Conservation (phyloP, 1,140 invertebrate species). For the Aphis craccivora region DNA sequence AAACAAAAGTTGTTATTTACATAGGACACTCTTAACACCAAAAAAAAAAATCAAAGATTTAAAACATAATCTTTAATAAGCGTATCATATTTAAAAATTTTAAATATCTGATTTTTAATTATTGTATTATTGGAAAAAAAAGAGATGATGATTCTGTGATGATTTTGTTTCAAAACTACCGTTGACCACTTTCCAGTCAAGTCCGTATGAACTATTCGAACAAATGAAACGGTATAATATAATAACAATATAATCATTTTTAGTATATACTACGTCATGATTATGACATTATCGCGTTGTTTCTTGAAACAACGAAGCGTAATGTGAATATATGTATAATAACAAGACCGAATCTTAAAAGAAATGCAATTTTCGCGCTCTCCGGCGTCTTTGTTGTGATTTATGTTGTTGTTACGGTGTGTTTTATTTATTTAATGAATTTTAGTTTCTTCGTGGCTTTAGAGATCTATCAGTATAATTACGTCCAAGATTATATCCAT, state of each 20-base stretch:
- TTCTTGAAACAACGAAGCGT: background rate
- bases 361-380: background rate
- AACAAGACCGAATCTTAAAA: background rate
- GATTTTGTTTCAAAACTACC: background rate
- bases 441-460: background rate
- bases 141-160: background rate
- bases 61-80: no score
- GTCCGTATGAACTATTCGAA: background rate
- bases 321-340: background rate
- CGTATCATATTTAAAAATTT: no score
- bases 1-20: no score
- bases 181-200: background rate
- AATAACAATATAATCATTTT: background rate
- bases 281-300: background rate
- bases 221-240: background rate
- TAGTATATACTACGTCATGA: background rate
- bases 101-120: no score
- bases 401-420: background rate
- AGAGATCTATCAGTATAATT: background rate
- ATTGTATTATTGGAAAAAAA: no score
- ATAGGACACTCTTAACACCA: no score
- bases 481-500: background rate
- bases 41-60: no score
- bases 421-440: background rate
- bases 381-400: background rate